Percentiles rank a stretch among this genome's conserved stretches.
phyloP scores from a whole-genome alignment of 37 sponge, comb jelly and placozoan genomes.

The Petrosia ficiformis region DNA sequence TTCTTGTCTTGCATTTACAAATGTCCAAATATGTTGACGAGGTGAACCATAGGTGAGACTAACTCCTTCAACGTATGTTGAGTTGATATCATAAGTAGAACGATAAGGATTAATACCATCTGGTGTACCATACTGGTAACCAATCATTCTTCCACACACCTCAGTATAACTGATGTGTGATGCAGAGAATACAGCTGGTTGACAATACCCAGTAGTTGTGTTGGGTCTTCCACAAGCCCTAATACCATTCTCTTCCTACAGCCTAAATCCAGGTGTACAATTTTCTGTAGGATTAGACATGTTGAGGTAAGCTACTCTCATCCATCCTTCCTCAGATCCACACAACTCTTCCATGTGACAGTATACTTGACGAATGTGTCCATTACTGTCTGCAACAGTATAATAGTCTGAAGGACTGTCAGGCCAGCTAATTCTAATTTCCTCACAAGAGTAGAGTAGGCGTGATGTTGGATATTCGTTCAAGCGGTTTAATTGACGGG shows the following conservation, averaged over 20 bases:
- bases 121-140: slow-evolving; percentile 25
- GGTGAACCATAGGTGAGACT: slow-evolving; percentile 6
- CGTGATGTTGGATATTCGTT: background rate
- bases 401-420: too few species aligned
- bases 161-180: slow-evolving; percentile 28
- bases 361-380: background rate
- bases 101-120: slow-evolving; percentile 5
- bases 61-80: slow-evolving; percentile 14
- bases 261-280: slow-evolving; percentile 25
- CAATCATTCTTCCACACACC: slow-evolving; percentile 53
- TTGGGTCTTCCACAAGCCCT: slow-evolving; percentile 10
- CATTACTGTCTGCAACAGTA: too few species aligned
- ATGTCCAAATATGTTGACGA: slow-evolving; percentile 10
- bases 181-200: slow-evolving; percentile 2
- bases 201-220: slow-evolving; percentile 20
- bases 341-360: too few species aligned
- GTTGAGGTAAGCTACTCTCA: too few species aligned
- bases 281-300: slow-evolving; percentile 19
- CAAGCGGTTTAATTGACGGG: too few species aligned
- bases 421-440: too few species aligned
- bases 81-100: slow-evolving; percentile 3
- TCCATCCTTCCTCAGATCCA: too few species aligned
- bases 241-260: background rate
- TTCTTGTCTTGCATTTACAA: background rate
- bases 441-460: background rate